These are phyloP conservation scores for Ditula angustiorana DNA, from an alignment of 2,888 invertebrate species.

Conservation along the genomic window DNA sequence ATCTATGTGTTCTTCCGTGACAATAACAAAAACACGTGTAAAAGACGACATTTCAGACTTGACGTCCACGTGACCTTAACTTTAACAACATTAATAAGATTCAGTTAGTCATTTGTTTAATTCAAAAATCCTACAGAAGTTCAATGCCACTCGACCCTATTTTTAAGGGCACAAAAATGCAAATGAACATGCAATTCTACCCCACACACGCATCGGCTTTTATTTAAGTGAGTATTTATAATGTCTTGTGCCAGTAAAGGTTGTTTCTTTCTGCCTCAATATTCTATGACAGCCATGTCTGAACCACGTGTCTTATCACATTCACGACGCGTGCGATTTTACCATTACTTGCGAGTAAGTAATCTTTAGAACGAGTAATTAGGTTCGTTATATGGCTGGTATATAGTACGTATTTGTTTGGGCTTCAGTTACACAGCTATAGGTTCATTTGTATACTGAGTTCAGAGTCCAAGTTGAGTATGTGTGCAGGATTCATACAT, in stretches of 20 bases:
- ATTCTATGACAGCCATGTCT: constrained; percentile 51
- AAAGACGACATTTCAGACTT: neutral
- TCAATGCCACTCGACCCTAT: neutral
- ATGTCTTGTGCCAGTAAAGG: constrained; percentile 17
- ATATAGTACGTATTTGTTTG: neutral
- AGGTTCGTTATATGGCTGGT: constrained; percentile 9
- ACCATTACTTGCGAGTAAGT: constrained; percentile 20
- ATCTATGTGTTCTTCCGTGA: neutral
- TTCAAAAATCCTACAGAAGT: neutral
- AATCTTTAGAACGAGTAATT: constrained; percentile 30
- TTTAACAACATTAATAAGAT: neutral
- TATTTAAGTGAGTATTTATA: neutral
- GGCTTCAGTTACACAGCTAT: constrained; percentile 24
- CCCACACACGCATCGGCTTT: neutral
- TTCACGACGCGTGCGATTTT: constrained; percentile 57
- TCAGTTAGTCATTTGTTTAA: neutral
- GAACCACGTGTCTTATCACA: constrained; percentile 65
- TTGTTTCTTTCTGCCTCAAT: constrained; percentile 45
- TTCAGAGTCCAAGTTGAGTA: neutral
- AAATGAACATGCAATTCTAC: neutral
- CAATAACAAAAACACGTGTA: too few species aligned
- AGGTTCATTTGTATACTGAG: neutral
- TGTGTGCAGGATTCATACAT: neutral
- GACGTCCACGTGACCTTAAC: neutral
- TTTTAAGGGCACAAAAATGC: neutral